Evolutionary conservation across 2,113 vertebrate genomes (phyloP).

Genomic region (Scopus umbretta): DNA sequence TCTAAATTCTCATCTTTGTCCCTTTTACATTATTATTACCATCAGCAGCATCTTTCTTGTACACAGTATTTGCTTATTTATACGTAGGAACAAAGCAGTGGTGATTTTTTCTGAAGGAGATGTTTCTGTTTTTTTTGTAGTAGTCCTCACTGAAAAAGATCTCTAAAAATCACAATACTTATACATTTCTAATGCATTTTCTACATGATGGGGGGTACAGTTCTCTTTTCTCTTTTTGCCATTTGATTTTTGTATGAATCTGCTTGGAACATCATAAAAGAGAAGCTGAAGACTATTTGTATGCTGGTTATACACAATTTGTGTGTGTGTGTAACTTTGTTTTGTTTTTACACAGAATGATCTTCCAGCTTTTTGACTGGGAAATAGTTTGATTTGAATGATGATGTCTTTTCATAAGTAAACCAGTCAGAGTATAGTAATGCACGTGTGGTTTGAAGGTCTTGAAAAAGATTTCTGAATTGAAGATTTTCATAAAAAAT

Average conservation of each 20-base stretch:
- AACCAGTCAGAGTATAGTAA: background rate
- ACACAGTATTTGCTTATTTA: background rate
- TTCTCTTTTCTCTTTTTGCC: background rate
- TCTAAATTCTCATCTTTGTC: background rate
- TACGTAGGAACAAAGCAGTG: background rate
- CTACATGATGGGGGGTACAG: accelerated
- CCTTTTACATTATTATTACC: background rate
- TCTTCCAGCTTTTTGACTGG: background rate
- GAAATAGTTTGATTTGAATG: background rate
- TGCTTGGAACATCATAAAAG: background rate
- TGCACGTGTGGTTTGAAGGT: background rate
- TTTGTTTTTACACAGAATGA: background rate
- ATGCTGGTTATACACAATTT: background rate
- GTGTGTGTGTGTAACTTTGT: background rate
- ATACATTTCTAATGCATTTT: background rate
- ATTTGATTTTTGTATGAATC: background rate
- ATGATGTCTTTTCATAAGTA: background rate
- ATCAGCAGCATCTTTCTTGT: background rate
- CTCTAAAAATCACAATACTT: background rate
- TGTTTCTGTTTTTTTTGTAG: background rate
- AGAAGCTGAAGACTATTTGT: background rate
- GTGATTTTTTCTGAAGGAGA: background rate
- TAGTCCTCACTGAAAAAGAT: background rate
- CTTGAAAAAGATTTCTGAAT: background rate
- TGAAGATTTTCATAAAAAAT: background rate